These are phyloP conservation scores for Nomada goodeniana DNA, from an alignment of 2,888 invertebrate genomes.

Conservation along the genomic window DNA sequence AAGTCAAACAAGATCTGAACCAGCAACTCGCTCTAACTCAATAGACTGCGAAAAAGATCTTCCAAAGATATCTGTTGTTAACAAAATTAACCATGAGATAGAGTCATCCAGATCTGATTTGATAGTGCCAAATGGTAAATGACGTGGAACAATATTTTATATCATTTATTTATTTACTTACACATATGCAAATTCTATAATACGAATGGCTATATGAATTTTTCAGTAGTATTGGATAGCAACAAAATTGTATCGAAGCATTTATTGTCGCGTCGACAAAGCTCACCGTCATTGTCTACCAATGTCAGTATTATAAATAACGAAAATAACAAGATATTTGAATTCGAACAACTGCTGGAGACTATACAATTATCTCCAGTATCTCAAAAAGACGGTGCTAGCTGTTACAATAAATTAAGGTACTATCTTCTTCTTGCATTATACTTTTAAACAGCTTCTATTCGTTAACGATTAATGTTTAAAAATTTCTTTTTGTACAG, in stretches of 20 bases:
- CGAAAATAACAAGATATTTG: conserved; percentile 72
- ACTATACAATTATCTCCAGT: conserved; percentile 73
- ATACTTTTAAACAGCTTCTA: neutral
- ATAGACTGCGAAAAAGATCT: conserved; percentile 79
- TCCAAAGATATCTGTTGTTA: conserved; percentile 55
- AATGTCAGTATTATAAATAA: conserved; percentile 65
- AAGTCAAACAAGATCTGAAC: conserved; percentile 76
- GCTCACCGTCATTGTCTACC: conserved; percentile 73
- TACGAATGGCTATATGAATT: conserved; percentile 6
- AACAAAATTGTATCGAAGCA: conserved; percentile 75
- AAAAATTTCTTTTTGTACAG: conserved; percentile 56
- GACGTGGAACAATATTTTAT: neutral
- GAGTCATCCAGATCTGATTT: conserved; percentile 73
- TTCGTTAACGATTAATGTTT: neutral
- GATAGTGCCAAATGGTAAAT: conserved; percentile 77
- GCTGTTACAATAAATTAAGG: conserved; percentile 73
- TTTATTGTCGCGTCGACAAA: conserved; percentile 74
- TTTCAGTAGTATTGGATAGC: conserved; percentile 76
- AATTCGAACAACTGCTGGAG: conserved; percentile 77
- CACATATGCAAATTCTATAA: conserved; percentile 5
- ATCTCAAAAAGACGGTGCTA: conserved; percentile 69
- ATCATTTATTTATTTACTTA: neutral
- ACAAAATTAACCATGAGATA: conserved; percentile 64
- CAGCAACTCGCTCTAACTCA: conserved; percentile 79
- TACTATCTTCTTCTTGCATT: conserved; percentile 43